Percentiles rank a stretch among this genome's conserved stretches.
These are phyloP conservation scores for Drosophila elegans DNA, from an alignment of 1,140 invertebrate genomes.

Conservation along the genomic window DNA sequence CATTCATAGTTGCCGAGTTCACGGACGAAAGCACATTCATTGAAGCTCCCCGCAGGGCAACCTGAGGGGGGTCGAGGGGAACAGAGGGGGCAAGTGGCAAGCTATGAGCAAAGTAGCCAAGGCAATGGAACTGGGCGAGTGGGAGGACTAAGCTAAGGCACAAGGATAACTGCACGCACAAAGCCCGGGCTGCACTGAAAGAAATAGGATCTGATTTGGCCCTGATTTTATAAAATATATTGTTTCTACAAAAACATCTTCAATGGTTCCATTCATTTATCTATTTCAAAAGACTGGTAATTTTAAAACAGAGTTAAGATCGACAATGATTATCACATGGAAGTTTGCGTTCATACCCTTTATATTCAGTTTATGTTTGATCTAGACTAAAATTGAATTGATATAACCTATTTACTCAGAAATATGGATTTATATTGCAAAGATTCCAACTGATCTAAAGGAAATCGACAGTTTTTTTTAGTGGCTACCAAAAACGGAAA, in stretches of 20 bases:
- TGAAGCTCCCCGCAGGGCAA: conserved; percentile 62
- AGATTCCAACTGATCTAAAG: not conserved
- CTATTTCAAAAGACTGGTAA: too few relatives aligned
- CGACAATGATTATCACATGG: too few relatives aligned
- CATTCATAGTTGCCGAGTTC: conserved; percentile 70
- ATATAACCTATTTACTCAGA: too few relatives aligned
- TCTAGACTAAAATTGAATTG: too few relatives aligned
- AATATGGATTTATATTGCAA: not conserved
- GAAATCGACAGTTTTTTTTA: too few relatives aligned
- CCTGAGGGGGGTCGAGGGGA: not conserved
- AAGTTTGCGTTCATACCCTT: too few relatives aligned
- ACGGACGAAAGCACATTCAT: conserved; percentile 68
- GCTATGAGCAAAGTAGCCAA: conserved; percentile 40
- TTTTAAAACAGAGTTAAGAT: too few relatives aligned
- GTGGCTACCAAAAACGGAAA: not conserved
- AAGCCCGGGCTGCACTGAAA: conserved; percentile 14
- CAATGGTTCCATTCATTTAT: too few relatives aligned
- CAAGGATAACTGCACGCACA: conserved; percentile 16
- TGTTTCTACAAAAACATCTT: too few relatives aligned
- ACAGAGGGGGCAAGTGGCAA: conserved; percentile 39
- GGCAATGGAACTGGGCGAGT: not conserved
- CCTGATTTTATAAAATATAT: not conserved
- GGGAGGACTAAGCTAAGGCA: not conserved
- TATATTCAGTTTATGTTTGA: too few relatives aligned
- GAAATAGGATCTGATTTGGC: not conserved